These are phyloP conservation scores for Rallus limicola DNA, from an alignment of 2,113 vertebrate genomes.

Conservation along the genomic window DNA sequence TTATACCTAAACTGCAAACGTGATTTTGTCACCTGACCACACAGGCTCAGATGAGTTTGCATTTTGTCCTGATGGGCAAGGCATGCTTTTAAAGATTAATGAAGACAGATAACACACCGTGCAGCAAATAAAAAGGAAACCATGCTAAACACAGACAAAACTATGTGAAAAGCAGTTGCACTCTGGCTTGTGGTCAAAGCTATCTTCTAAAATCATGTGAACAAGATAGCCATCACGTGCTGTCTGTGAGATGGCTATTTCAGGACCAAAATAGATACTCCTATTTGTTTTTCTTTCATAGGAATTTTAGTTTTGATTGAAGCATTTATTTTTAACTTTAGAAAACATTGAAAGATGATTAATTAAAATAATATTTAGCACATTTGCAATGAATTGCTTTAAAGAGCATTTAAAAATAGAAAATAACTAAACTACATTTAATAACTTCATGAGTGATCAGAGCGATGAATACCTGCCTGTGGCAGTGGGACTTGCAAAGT, in stretches of 20 bases:
- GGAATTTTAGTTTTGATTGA: not conserved
- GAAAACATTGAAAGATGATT: not conserved
- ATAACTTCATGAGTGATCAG: not conserved
- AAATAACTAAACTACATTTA: not conserved
- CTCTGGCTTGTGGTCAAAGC: not conserved
- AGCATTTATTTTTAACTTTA: constrained; percentile 5
- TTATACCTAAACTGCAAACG: not conserved
- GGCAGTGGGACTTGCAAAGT: not conserved
- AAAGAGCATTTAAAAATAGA: constrained; percentile 38
- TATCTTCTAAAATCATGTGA: constrained; percentile 1
- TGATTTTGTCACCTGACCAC: not conserved
- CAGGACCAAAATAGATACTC: not conserved
- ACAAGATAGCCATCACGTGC: constrained; percentile 13
- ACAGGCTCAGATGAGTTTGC: not conserved
- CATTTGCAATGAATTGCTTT: constrained; percentile 17
- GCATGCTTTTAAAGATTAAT: not conserved
- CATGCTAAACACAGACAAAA: not conserved
- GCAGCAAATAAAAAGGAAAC: not conserved
- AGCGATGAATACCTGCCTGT: not conserved
- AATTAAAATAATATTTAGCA: constrained; percentile 5
- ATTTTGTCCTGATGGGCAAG: not conserved
- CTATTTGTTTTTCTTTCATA: not conserved
- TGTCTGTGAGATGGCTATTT: not conserved
- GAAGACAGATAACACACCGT: not conserved
- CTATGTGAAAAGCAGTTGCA: not conserved